Evolutionary conservation across 2,113 vertebrate species (phyloP).

Genomic region (Camelus dromedarius): DNA sequence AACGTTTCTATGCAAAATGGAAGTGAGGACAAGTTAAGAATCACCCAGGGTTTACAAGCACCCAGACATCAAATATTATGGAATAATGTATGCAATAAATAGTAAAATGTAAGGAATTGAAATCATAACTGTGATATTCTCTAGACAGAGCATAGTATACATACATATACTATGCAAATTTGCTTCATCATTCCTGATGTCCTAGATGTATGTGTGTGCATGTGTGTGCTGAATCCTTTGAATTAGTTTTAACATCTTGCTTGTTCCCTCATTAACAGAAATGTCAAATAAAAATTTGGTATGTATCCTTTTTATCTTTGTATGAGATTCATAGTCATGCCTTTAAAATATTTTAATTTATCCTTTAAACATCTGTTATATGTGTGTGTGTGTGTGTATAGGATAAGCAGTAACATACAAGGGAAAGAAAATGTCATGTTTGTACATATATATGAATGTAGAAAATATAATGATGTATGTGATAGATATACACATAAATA

Average conservation of each 20-base stretch:
- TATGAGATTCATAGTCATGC: not conserved
- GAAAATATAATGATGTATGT: not conserved
- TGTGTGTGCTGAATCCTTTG: not conserved
- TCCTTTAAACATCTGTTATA: not conserved
- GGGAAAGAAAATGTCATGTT: not conserved
- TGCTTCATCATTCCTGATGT: not conserved
- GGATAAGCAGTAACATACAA: not conserved
- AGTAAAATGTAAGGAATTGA: not conserved
- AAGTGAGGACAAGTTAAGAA: conserved; percentile 31
- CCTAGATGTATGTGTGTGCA: not conserved
- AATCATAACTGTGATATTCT: not conserved
- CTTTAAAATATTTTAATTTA: not conserved
- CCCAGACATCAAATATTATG: not conserved
- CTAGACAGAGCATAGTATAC: not conserved
- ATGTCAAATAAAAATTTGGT: not conserved
- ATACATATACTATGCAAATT: not conserved
- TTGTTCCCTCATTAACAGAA: not conserved
- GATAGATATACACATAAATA: not conserved
- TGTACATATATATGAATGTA: not conserved
- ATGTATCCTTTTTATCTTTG: not conserved
- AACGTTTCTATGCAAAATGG: not conserved
- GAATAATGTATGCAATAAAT: not conserved
- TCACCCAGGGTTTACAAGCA: not conserved
- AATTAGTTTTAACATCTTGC: not conserved
- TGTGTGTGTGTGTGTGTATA: not conserved